Evolutionary conservation across 2,888 invertebrate species (phyloP).

Genomic region (Trichopoda pennipes): DNA sequence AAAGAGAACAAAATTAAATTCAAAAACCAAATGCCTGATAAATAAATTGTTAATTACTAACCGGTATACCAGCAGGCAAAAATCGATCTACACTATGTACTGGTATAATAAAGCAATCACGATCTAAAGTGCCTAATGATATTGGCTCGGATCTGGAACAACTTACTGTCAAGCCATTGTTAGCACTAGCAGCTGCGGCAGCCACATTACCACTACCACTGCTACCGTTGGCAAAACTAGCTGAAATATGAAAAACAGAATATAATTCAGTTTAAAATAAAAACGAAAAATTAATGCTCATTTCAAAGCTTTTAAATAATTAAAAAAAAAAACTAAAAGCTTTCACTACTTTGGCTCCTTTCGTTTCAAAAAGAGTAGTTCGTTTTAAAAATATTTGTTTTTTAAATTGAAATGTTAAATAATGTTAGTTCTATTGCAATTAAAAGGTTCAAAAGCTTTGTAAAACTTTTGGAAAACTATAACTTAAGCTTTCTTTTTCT

Average conservation of each 20-base stretch:
- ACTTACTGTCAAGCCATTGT: slow-evolving; percentile 64
- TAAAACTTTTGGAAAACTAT: background rate
- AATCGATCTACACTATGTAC: slow-evolving; percentile 93
- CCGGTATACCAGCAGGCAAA: slow-evolving; percentile 94
- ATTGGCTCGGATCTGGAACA: slow-evolving; percentile 84
- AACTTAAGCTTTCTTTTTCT: background rate
- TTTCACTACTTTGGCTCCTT: slow-evolving; percentile 54
- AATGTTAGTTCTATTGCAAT: background rate
- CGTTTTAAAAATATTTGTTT: slow-evolving; percentile 7
- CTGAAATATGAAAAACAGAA: slow-evolving; percentile 73
- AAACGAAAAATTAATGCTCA: slow-evolving; percentile 1
- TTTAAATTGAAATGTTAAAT: background rate
- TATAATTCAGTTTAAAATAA: background rate
- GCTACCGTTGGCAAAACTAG: slow-evolving; percentile 75
- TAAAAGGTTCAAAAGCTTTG: background rate
- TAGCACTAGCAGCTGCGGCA: slow-evolving; percentile 11
- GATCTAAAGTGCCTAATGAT: slow-evolving; percentile 90
- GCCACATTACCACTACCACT: slow-evolving; percentile 56
- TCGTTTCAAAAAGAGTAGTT: slow-evolving; percentile 41
- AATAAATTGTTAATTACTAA: slow-evolving; percentile 75
- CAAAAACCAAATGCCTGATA: too few relatives aligned
- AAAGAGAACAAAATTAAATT: slow-evolving; percentile 2
- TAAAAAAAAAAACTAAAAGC: slow-evolving; percentile 44
- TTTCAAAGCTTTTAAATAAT: background rate
- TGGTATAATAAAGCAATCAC: slow-evolving; percentile 96